phyloP scores from a whole-genome alignment of 2,797 vertebrate species.

The Cheirogaleus major region DNA sequence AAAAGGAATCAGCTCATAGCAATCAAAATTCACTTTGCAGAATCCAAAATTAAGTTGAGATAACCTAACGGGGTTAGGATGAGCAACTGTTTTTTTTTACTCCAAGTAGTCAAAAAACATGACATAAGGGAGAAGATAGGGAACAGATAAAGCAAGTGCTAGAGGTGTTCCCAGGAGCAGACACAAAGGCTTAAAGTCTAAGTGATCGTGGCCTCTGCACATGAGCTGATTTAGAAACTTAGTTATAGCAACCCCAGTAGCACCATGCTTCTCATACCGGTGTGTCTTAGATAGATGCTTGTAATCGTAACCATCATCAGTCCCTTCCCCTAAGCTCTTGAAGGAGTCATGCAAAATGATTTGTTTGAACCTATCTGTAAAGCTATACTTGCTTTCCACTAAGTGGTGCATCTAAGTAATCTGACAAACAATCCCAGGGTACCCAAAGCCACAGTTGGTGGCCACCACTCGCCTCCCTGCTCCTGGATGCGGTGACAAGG shows the following conservation, averaged over 20 bases:
- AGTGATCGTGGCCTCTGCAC: not conserved
- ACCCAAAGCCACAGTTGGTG: not conserved
- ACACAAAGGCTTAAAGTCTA: not conserved
- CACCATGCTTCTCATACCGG: not conserved
- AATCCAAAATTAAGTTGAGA: slow-evolving; percentile 48
- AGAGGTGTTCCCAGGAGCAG: not conserved
- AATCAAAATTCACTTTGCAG: slow-evolving; percentile 52
- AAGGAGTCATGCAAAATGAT: not conserved
- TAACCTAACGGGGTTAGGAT: not conserved
- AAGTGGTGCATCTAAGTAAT: not conserved
- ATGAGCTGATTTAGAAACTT: not conserved
- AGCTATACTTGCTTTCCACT: not conserved
- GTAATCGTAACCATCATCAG: too few species aligned
- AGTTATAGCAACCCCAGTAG: not conserved
- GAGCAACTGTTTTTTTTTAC: not conserved
- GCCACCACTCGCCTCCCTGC: not conserved
- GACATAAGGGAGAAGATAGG: not conserved
- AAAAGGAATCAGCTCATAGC: slow-evolving; percentile 54
- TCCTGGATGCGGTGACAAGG: not conserved
- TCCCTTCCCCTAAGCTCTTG: not conserved
- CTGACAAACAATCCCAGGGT: not conserved
- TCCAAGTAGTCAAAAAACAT: not conserved
- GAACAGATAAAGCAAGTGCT: not conserved
- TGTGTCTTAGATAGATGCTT: not conserved
- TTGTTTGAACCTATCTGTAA: not conserved